phyloP scores from a whole-genome alignment of 2,888 invertebrate species.

The Mythimna loreyi region DNA sequence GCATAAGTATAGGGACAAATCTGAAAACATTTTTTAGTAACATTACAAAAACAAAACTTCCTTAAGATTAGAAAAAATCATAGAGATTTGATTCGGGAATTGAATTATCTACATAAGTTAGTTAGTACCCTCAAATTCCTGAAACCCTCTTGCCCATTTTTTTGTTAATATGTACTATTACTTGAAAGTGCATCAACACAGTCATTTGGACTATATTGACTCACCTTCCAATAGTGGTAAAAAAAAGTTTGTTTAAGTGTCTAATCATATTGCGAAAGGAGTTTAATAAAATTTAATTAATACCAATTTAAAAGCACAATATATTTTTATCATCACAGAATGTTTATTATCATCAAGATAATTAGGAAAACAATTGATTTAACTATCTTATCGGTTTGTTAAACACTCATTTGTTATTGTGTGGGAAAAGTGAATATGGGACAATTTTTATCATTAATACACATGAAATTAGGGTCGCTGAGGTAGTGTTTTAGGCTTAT shows the following conservation, averaged over 20 bases:
- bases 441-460: constrained; percentile 30
- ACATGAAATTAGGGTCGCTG: constrained; percentile 13
- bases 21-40: too few relatives aligned
- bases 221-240: background rate
- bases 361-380: constrained; percentile 42
- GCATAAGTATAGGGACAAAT: too few relatives aligned
- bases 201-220: background rate
- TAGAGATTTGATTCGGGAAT: too few relatives aligned
- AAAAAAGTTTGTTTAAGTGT: too few relatives aligned
- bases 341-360: constrained; percentile 45
- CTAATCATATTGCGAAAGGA: too few relatives aligned
- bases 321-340: constrained; percentile 30
- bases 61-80: too few relatives aligned
- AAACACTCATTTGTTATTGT: constrained; percentile 32
- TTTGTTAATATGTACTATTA: too few relatives aligned
- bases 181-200: too few relatives aligned
- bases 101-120: too few relatives aligned
- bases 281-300: background rate
- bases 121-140: too few relatives aligned
- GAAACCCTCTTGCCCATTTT: too few relatives aligned
- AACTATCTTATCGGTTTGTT: constrained; percentile 41
- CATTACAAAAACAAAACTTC: too few relatives aligned
- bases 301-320: constrained; percentile 6
- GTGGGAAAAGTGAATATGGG: constrained; percentile 20
- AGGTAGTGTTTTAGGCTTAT: background rate